A percentile compares a stretch with the other conserved stretches of the same genome.
phyloP scores from a whole-genome alignment of 2,113 vertebrate species.

The Copsychus sechellarum region DNA sequence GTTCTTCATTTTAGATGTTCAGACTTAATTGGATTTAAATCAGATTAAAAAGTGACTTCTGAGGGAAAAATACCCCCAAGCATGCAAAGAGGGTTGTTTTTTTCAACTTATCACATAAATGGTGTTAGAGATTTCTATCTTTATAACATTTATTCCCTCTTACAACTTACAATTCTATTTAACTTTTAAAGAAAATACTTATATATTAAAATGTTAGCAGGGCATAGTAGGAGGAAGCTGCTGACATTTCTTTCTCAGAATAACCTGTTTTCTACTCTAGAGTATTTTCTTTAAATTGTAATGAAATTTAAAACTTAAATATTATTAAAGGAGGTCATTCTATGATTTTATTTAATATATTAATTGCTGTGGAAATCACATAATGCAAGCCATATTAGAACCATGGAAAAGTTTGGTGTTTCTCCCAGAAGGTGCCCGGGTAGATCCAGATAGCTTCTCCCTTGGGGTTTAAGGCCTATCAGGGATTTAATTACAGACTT shows the following conservation, averaged over 20 bases:
- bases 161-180: not conserved
- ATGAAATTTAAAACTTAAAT: not conserved
- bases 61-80: conserved; percentile 42
- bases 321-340: not conserved
- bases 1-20: conserved; percentile 57
- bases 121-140: conserved; percentile 31
- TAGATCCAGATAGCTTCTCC: not conserved
- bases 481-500: not conserved
- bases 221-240: not conserved
- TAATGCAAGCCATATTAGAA: not conserved
- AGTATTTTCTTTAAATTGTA: not conserved
- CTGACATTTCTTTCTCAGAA: not conserved
- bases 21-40: conserved; percentile 65
- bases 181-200: conserved; percentile 1
- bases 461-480: not conserved
- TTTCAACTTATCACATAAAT: conserved; percentile 29
- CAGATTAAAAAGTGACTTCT: conserved; percentile 60
- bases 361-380: not conserved
- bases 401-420: not conserved
- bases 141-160: conserved; percentile 17
- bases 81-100: conserved; percentile 37
- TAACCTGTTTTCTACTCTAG: not conserved
- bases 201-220: not conserved
- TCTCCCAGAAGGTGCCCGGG: not conserved
- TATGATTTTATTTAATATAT: not conserved